Conservation (phyloP, 2,113 vertebrate species). For the Athene cunicularia region DNA sequence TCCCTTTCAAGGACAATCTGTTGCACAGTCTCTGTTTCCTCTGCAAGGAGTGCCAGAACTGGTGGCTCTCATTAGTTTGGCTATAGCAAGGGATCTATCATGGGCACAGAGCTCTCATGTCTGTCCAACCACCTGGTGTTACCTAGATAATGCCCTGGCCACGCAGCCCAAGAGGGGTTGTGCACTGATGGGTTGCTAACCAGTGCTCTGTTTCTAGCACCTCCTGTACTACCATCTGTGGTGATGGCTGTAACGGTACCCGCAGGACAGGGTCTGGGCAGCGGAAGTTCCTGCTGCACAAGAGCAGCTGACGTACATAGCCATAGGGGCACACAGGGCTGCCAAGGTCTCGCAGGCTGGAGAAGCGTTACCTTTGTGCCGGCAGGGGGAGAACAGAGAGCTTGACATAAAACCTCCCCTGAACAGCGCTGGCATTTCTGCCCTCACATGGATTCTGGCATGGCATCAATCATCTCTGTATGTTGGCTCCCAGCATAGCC, state of each 20-base stretch:
- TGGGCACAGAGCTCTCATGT: background rate
- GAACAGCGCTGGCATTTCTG: background rate
- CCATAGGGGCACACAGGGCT: background rate
- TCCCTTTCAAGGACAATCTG: constrained; percentile 32
- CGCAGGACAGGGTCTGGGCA: background rate
- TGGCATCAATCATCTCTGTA: background rate
- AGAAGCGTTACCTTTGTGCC: background rate
- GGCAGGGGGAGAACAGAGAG: background rate
- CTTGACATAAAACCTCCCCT: background rate
- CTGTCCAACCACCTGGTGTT: background rate
- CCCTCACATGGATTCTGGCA: background rate
- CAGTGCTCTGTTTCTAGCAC: background rate
- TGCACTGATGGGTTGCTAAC: background rate
- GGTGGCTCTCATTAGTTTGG: background rate
- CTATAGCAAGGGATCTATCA: background rate
- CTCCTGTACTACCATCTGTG: constrained; percentile 38
- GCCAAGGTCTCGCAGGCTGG: background rate
- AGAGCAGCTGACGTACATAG: background rate
- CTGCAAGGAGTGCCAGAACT: background rate
- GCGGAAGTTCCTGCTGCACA: background rate
- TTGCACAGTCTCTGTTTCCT: background rate
- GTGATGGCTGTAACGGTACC: background rate
- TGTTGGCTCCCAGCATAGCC: background rate
- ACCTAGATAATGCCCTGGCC: background rate
- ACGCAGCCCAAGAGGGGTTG: background rate